Conservation (phyloP, 1,140 invertebrate genomes). For the Pteromalus puparum region DNA sequence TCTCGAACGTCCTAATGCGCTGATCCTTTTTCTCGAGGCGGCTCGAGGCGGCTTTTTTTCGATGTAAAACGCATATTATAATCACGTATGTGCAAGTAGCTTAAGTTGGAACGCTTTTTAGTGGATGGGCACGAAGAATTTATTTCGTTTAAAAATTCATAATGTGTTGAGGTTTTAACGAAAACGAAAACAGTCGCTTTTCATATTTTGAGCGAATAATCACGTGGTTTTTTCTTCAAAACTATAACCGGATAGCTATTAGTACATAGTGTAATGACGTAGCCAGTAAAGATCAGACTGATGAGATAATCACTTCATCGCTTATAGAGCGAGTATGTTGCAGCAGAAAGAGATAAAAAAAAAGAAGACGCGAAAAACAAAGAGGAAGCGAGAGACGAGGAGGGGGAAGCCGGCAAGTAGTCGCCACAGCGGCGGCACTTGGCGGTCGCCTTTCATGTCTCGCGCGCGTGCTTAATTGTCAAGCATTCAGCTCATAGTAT, state of each 20-base stretch:
- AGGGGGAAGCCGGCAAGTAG: background rate
- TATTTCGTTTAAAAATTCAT: too few relatives aligned
- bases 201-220: too few relatives aligned
- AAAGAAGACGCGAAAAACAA: slow-evolving; percentile 7
- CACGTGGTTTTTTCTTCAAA: too few relatives aligned
- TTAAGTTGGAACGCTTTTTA: too few relatives aligned
- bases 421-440: slow-evolving; percentile 24
- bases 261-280: background rate
- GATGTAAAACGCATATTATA: background rate
- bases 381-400: background rate
- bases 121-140: too few relatives aligned
- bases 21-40: background rate
- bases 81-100: too few relatives aligned
- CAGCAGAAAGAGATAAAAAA: background rate
- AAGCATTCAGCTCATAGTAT: slow-evolving; percentile 57
- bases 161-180: too few relatives aligned
- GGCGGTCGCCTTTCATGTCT: slow-evolving; percentile 48
- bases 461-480: slow-evolving; percentile 63
- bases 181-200: too few relatives aligned
- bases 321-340: background rate
- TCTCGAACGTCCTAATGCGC: slow-evolving; percentile 8
- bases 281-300: slow-evolving; percentile 1
- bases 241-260: too few relatives aligned
- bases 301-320: slow-evolving; percentile 44
- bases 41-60: background rate